These are phyloP conservation scores for Peromyscus melanophrys DNA, from an alignment of 2,797 vertebrate genomes.

Conservation along the genomic window DNA sequence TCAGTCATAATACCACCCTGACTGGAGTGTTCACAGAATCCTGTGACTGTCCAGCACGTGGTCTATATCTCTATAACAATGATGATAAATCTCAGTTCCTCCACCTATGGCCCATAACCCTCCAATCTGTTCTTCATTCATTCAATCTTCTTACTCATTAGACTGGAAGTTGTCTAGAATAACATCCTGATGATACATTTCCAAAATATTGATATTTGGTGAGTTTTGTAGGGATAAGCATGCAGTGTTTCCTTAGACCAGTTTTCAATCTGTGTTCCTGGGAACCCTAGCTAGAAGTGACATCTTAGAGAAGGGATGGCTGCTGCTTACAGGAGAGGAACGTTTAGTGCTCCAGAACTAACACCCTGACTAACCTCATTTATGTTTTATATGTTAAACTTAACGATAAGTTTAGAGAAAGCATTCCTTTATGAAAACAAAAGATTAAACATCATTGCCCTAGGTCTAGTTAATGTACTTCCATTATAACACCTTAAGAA, in stretches of 20 bases:
- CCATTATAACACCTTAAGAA: not conserved
- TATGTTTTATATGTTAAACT: not conserved
- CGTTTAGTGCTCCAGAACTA: not conserved
- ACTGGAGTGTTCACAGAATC: not conserved
- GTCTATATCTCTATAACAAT: not conserved
- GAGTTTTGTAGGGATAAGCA: not conserved
- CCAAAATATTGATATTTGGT: not conserved
- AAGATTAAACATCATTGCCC: not conserved
- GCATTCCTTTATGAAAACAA: not conserved
- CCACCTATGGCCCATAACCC: too few relatives aligned
- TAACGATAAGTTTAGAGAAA: conserved; percentile 3
- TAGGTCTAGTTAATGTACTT: not conserved
- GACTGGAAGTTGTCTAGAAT: not conserved
- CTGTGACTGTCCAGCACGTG: not conserved
- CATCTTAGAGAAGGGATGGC: not conserved
- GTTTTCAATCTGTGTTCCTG: not conserved
- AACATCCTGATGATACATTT: not conserved
- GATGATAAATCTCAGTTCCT: not conserved
- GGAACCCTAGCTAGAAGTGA: not conserved
- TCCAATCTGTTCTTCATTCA: not conserved
- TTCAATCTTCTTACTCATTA: not conserved
- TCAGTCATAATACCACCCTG: not conserved
- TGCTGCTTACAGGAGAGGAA: not conserved
- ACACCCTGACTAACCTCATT: not conserved
- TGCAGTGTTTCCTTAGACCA: not conserved